Percentiles rank a stretch among this genome's conserved stretches.
These are phyloP conservation scores for Meiosimyza decipiens DNA, from an alignment of 2,888 invertebrate species.

Conservation along the genomic window DNA sequence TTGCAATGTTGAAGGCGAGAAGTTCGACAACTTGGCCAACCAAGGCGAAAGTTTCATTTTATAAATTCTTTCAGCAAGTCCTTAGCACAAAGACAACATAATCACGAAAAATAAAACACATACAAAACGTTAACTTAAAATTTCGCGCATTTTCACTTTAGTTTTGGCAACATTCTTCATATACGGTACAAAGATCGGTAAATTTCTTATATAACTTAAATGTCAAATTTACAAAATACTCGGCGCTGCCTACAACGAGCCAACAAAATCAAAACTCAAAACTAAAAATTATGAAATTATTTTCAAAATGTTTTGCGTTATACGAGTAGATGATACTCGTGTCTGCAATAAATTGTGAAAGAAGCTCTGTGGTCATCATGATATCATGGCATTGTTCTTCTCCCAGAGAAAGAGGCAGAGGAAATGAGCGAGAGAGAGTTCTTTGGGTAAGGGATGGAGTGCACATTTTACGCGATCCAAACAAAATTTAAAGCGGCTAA, in stretches of 20 bases:
- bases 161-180: not conserved
- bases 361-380: slow-evolving; percentile 6
- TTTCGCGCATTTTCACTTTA: not conserved
- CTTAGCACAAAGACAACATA: not conserved
- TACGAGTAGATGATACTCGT: not conserved
- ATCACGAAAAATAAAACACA: not conserved
- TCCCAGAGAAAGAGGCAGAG: too few relatives aligned
- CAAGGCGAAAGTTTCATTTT: slow-evolving; percentile 15
- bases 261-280: slow-evolving; percentile 12
- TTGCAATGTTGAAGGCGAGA: not conserved
- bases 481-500: too few relatives aligned
- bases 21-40: not conserved
- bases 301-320: slow-evolving; percentile 20
- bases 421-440: too few relatives aligned
- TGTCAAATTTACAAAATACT: not conserved
- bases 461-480: not conserved
- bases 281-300: slow-evolving; percentile 11
- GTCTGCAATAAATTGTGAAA: slow-evolving; percentile 16
- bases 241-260: not conserved
- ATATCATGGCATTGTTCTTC: not conserved
- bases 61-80: not conserved
- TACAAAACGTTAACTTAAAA: too few relatives aligned
- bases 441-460: not conserved
- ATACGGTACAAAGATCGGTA: not conserved
- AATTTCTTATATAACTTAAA: slow-evolving; percentile 5